These are phyloP conservation scores for Oophaga sylvatica DNA, from an alignment of 2,797 vertebrate species.

Conservation along the genomic window DNA sequence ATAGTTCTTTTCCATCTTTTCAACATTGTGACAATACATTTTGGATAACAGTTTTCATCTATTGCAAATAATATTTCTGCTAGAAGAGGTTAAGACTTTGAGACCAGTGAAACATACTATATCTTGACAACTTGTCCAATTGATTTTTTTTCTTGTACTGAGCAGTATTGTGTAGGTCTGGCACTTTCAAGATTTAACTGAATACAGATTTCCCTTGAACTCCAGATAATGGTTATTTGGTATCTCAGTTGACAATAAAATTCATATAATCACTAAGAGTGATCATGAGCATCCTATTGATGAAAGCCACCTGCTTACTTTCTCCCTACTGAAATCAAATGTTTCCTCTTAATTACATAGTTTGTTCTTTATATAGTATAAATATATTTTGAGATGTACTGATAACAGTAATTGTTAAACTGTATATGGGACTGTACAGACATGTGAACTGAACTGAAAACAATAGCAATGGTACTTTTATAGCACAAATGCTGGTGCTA, in stretches of 20 bases:
- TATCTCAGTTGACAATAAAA: slow-evolving; percentile 54
- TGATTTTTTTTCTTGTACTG: slow-evolving; percentile 24
- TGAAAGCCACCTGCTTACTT: slow-evolving; percentile 52
- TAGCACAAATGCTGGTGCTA: background rate
- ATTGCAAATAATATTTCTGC: slow-evolving; percentile 14
- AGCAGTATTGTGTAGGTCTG: slow-evolving; percentile 24
- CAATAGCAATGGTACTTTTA: background rate
- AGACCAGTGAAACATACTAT: slow-evolving; percentile 16
- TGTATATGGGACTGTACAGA: slow-evolving; percentile 6
- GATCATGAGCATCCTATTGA: slow-evolving; percentile 48
- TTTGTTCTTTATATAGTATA: slow-evolving; percentile 42
- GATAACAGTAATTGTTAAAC: slow-evolving; percentile 48
- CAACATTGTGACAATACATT: slow-evolving; percentile 1
- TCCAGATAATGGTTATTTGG: slow-evolving; percentile 47
- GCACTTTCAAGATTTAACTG: slow-evolving; percentile 7
- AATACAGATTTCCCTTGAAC: slow-evolving; percentile 34
- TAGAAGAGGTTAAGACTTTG: slow-evolving; percentile 21
- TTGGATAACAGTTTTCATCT: background rate
- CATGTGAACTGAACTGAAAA: background rate
- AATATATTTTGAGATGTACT: slow-evolving; percentile 44
- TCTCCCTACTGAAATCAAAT: slow-evolving; percentile 41
- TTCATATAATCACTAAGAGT: slow-evolving; percentile 51
- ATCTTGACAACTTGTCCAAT: slow-evolving; percentile 38
- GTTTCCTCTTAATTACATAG: slow-evolving; percentile 50
- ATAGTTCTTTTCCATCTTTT: background rate